Evolutionary conservation across 2,113 vertebrate species (phyloP), one percentile per base, ranked within the genome.

Genomic region (Ciconia maguari): DNA sequence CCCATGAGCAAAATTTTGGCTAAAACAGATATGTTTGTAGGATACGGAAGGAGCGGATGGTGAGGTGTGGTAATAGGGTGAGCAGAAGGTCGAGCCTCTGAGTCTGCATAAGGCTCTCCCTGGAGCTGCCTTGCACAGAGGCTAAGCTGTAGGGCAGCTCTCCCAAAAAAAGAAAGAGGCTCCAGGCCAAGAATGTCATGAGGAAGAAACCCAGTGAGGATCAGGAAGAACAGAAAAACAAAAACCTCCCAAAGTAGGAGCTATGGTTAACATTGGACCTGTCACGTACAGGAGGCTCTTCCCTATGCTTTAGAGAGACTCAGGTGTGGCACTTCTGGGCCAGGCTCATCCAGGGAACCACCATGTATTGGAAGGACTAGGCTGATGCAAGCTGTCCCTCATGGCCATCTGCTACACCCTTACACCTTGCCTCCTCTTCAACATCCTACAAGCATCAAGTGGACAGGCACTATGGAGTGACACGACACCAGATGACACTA

Each of bases 321-420:
- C 26, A 26, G 9, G 17, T n/a, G 13, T 4, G 6, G 34, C 42
- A 71, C 5, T 84, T 42, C 30, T 64, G 42, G 25, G 25, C 38
- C 54, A 76, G 52, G 19, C 21, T 87, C 16, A 15, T 68, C 41
- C 48, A 49, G 1, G 1, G 48, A 68, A 84, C 34, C 57, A 81
- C 9, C 16, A 42, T 0, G 0, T 34, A 16, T 38, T 62, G 22
- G 30, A 66, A 70, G 48, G 55, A 60, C 19, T 44, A 86, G 9
- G 18, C 36, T 55, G 41, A 62, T 8, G 9, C 41, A 64, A 41
- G 30, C 10, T 64, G 60, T 49, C 21, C 32, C 14, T 83, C n/a
- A 16, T 24, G 22, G 74, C 34, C 44, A 69, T 7, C 69, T 83
- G 54, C 32, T 32, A 52, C 58, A 48, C 20, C 27, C 49, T 87